A percentile compares a stretch with the other conserved stretches of the same genome.
Conservation (phyloP, 2,888 invertebrate genomes). For the Ligdia adustata region DNA sequence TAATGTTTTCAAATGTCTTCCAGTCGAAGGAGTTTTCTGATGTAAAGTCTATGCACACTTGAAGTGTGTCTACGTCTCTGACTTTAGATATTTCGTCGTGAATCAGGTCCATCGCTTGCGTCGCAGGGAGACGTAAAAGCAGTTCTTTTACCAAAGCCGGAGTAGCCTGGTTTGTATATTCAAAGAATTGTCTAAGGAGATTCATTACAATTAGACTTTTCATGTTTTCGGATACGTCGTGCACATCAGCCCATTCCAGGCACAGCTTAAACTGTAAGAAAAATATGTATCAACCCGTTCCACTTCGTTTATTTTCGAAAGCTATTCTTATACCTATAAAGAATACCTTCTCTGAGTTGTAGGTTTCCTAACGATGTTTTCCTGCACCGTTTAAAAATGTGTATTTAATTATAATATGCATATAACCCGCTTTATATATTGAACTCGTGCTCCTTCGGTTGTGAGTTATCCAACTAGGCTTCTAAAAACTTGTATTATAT, state of each 20-base stretch:
- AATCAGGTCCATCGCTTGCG: conserved; percentile 85
- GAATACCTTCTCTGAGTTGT: too few relatives aligned
- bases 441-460: too few relatives aligned
- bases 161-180: conserved; percentile 74
- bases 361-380: too few relatives aligned
- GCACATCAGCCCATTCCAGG: conserved; percentile 87
- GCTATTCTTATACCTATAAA: too few relatives aligned
- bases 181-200: conserved; percentile 83
- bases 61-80: conserved; percentile 85
- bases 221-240: conserved; percentile 83
- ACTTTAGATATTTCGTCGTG: conserved; percentile 86
- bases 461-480: too few relatives aligned
- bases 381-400: not conserved
- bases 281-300: not conserved
- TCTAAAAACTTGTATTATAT: too few relatives aligned
- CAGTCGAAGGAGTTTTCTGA: conserved; percentile 76
- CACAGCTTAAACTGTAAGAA: conserved; percentile 85
- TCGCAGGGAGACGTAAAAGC: conserved; percentile 82
- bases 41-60: conserved; percentile 86
- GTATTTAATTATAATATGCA: not conserved
- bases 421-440: too few relatives aligned
- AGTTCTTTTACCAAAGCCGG: conserved; percentile 78
- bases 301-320: too few relatives aligned
- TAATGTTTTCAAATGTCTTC: conserved; percentile 84
- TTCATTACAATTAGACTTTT: conserved; percentile 80